Percentiles rank a stretch among this genome's conserved stretches.
phyloP scores from a whole-genome alignment of 2,888 invertebrate genomes.

The Sphecodes monilicornis region DNA sequence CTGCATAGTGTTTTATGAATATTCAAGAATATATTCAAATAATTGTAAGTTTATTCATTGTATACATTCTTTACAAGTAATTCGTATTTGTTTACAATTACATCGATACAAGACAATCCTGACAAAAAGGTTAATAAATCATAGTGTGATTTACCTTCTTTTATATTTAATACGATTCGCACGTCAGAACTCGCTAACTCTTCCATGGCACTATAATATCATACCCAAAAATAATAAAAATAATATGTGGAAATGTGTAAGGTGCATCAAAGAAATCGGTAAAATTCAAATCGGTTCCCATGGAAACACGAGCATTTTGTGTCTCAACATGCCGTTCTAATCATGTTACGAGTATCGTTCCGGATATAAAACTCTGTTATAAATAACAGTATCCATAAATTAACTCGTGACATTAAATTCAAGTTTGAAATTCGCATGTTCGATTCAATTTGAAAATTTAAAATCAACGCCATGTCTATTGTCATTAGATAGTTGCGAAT shows the following conservation, averaged over 20 bases:
- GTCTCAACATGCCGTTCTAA: slow-evolving; percentile 18
- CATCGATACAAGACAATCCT: not conserved
- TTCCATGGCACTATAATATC: slow-evolving; percentile 86
- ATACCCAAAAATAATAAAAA: slow-evolving; percentile 56
- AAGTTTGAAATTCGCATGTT: not conserved
- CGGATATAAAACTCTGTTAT: not conserved
- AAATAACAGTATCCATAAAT: not conserved
- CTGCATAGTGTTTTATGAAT: not conserved
- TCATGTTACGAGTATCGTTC: not conserved
- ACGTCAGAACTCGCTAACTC: slow-evolving; percentile 88
- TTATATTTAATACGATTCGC: slow-evolving; percentile 88
- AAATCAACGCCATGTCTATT: slow-evolving; percentile 29
- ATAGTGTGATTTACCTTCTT: slow-evolving; percentile 85
- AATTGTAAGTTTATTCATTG: not conserved
- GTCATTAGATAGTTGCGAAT: not conserved
- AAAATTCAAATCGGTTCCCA: slow-evolving; percentile 64
- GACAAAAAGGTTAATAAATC: slow-evolving; percentile 21
- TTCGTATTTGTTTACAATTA: not conserved
- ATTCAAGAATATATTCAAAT: not conserved
- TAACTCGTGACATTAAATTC: not conserved
- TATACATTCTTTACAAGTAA: not conserved
- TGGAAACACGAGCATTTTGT: slow-evolving; percentile 56
- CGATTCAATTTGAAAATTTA: slow-evolving; percentile 35
- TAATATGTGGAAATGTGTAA: slow-evolving; percentile 51
- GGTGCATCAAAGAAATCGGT: slow-evolving; percentile 53